Conservation (phyloP, 2,113 vertebrate genomes). For the Dicrurus megarhynchus region DNA sequence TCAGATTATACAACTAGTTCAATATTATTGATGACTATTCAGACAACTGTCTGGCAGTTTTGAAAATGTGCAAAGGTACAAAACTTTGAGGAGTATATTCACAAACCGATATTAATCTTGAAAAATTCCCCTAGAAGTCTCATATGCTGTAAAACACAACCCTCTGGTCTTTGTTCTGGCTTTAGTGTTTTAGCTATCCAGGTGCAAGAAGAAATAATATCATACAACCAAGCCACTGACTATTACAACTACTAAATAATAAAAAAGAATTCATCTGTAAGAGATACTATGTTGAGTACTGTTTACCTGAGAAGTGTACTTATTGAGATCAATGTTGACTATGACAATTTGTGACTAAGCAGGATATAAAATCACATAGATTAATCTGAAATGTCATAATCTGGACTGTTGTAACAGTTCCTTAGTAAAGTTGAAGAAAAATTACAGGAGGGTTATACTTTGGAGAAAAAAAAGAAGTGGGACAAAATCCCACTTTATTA, state of each 20-base stretch:
- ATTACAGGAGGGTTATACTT: neutral
- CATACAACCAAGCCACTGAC: neutral
- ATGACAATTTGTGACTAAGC: neutral
- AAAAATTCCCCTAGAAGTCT: neutral
- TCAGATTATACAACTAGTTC: neutral
- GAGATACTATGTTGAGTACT: neutral
- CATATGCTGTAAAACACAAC: neutral
- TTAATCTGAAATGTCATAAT: neutral
- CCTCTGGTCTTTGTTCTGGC: neutral
- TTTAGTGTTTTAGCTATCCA: neutral
- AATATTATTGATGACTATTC: neutral
- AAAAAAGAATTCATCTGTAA: neutral
- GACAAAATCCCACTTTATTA: neutral
- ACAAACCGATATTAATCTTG: neutral
- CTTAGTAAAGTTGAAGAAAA: neutral
- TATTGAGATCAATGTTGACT: neutral
- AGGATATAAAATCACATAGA: neutral
- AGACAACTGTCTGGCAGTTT: neutral
- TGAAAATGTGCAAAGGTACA: neutral
- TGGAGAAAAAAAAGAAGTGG: neutral
- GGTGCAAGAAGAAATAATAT: neutral
- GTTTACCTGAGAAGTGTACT: neutral
- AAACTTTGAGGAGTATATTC: neutral
- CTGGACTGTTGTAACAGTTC: neutral
- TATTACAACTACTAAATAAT: neutral